phyloP scores from a whole-genome alignment of 2,797 vertebrate species.

The Phrynocephalus vlangalii region DNA sequence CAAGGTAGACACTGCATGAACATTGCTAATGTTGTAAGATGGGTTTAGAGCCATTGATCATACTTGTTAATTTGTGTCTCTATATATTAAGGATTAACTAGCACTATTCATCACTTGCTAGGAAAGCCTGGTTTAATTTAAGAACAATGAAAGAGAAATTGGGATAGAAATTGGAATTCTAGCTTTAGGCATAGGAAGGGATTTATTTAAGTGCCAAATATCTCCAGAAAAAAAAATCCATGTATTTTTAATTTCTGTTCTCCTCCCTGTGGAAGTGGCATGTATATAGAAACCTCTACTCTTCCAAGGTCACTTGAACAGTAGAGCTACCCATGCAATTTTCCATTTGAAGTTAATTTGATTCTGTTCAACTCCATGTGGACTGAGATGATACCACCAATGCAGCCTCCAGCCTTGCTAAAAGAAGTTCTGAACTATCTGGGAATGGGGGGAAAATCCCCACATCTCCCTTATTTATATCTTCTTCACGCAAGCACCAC shows the following conservation, averaged over 20 bases:
- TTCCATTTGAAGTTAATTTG: conserved; percentile 50
- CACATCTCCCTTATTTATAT: conserved; percentile 23
- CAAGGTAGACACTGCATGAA: background rate
- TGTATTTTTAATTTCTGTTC: conserved; percentile 40
- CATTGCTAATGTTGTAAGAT: conserved; percentile 7
- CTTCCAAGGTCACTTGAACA: conserved; percentile 55
- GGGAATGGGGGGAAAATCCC: background rate
- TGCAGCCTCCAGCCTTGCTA: conserved; percentile 1
- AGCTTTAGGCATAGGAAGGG: background rate
- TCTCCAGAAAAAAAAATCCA: background rate
- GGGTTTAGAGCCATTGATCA: background rate
- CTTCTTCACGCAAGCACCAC: conserved; percentile 8
- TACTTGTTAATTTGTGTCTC: conserved; percentile 12
- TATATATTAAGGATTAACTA: conserved; percentile 41
- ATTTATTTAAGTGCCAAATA: background rate
- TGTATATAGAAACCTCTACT: conserved; percentile 17
- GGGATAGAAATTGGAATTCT: background rate
- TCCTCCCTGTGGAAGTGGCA: conserved; percentile 30
- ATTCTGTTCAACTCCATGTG: conserved; percentile 27
- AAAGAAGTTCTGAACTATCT: background rate
- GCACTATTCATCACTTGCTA: conserved; percentile 24
- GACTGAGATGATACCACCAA: background rate
- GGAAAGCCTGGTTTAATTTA: conserved; percentile 34
- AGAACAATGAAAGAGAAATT: conserved; percentile 21
- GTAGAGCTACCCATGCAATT: conserved; percentile 13